These are phyloP conservation scores for Dysmachus trigonus DNA, from an alignment of 2,888 invertebrate genomes.

Conservation along the genomic window DNA sequence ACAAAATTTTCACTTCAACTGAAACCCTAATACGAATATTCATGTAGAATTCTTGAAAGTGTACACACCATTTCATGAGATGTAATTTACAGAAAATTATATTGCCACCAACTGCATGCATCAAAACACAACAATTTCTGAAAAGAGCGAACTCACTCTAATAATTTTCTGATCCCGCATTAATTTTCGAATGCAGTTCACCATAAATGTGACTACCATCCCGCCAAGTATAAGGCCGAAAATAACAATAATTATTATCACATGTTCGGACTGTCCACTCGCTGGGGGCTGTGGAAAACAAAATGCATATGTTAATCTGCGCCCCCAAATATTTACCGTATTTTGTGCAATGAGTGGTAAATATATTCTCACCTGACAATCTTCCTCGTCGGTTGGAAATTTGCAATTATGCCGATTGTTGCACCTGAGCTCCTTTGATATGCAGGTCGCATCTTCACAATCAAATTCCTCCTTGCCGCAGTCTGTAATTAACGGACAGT, in stretches of 20 bases:
- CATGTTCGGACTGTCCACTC: conserved; percentile 71
- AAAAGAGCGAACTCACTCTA: conserved; percentile 70
- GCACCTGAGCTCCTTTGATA: conserved; percentile 74
- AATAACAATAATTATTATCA: conserved; percentile 86
- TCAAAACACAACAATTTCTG: not conserved
- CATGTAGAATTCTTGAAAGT: not conserved
- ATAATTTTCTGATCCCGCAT: conserved; percentile 87
- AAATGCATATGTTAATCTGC: not conserved
- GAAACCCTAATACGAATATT: not conserved
- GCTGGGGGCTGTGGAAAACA: conserved; percentile 55
- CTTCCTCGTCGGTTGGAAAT: conserved; percentile 80
- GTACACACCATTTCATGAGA: not conserved
- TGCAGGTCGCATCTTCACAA: conserved; percentile 90
- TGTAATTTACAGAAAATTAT: not conserved
- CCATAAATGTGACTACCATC: conserved; percentile 88
- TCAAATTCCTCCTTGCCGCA: conserved; percentile 75
- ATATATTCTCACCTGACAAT: conserved; percentile 64
- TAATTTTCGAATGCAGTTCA: conserved; percentile 86
- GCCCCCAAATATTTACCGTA: not conserved
- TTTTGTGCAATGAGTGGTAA: not conserved
- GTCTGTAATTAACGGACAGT: conserved; percentile 15
- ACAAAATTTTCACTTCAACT: not conserved
- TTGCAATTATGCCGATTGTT: conserved; percentile 82
- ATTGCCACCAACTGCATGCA: not conserved
- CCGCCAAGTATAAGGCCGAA: conserved; percentile 87